Percentiles rank a stretch among this genome's conserved stretches.
Evolutionary conservation across 2,113 vertebrate species (phyloP).

Genomic region (Etia nguti): DNA sequence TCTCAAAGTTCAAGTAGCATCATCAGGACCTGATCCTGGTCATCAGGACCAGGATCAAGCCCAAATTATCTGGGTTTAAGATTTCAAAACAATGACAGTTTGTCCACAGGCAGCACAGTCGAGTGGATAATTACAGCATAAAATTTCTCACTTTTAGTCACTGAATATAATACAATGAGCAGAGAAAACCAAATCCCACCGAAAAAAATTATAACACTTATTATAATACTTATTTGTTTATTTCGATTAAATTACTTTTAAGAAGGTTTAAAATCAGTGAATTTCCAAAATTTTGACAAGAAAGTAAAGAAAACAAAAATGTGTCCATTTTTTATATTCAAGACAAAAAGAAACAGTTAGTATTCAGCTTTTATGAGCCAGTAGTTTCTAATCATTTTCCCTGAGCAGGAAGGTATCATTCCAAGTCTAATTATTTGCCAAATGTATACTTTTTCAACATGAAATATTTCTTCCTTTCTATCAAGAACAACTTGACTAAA

Average conservation of each 20-base stretch:
- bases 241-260: not conserved
- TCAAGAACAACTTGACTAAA: not conserved
- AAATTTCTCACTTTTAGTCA: not conserved
- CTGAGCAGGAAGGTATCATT: not conserved
- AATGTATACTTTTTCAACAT: not conserved
- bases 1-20: not conserved
- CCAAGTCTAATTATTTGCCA: accelerated
- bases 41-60: too few relatives aligned
- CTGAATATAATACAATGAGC: not conserved
- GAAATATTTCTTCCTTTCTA: not conserved
- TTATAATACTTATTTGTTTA: not conserved
- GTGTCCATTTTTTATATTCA: not conserved
- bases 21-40: not conserved
- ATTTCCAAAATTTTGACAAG: not conserved
- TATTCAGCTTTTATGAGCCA: not conserved
- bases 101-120: not conserved
- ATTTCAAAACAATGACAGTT: not conserved
- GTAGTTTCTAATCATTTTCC: not conserved
- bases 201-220: not conserved
- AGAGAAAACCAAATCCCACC: not conserved
- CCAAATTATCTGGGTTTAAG: not conserved
- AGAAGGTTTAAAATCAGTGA: not conserved
- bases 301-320: not conserved
- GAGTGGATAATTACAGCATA: not conserved
- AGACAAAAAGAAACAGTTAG: not conserved